These are phyloP conservation scores for Phoenicopterus ruber DNA, from an alignment of 2,113 vertebrate genomes.

Conservation along the genomic window DNA sequence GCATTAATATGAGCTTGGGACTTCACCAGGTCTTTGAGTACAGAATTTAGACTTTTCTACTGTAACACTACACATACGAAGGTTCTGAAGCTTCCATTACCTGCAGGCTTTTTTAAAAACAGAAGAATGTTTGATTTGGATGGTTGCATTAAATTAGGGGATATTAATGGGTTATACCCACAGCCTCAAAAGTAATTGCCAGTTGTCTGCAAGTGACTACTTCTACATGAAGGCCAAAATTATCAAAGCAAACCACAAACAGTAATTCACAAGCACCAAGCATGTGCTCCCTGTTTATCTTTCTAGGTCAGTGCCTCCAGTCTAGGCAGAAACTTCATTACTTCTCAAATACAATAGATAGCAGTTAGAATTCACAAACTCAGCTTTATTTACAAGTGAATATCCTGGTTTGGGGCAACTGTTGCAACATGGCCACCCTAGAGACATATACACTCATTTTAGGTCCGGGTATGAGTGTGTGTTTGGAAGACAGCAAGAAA, in stretches of 20 bases:
- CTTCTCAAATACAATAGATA: neutral
- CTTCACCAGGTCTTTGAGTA: slow-evolving; percentile 38
- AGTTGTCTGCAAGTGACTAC: slow-evolving; percentile 44
- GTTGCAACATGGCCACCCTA: neutral
- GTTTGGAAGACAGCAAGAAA: neutral
- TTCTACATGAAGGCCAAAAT: slow-evolving; percentile 34
- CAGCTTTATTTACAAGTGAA: neutral
- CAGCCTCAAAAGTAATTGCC: slow-evolving; percentile 35
- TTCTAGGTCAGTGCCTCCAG: slow-evolving; percentile 1
- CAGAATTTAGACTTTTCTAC: slow-evolving; percentile 20
- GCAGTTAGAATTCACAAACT: neutral
- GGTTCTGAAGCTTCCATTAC: slow-evolving; percentile 50
- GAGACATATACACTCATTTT: neutral
- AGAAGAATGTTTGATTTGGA: slow-evolving; percentile 62
- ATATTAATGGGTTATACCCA: slow-evolving; percentile 45
- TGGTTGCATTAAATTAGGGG: slow-evolving; percentile 22
- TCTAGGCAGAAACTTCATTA: neutral
- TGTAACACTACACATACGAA: neutral
- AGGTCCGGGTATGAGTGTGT: neutral
- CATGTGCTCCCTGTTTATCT: slow-evolving; percentile 35
- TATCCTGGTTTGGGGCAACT: neutral
- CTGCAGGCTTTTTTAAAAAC: slow-evolving; percentile 31
- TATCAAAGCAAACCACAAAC: slow-evolving; percentile 58
- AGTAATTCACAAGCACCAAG: slow-evolving; percentile 12
- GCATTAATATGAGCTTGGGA: slow-evolving; percentile 31